Percentiles rank a stretch among this genome's conserved stretches.
These are phyloP conservation scores for Phyto melanocephala DNA, from an alignment of 2,888 invertebrate genomes.

Conservation along the genomic window DNA sequence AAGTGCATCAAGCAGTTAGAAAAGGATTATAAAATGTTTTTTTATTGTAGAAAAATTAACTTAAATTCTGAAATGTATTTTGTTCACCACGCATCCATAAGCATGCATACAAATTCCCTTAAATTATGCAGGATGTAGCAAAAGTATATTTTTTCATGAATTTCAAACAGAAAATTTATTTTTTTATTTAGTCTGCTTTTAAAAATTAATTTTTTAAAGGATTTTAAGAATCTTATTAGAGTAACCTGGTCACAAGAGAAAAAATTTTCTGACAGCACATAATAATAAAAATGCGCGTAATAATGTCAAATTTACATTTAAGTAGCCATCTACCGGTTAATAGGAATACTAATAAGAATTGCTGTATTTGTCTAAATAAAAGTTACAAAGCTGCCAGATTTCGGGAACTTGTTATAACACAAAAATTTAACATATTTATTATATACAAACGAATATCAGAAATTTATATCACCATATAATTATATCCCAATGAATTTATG, in stretches of 20 bases:
- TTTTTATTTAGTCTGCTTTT: too few relatives aligned
- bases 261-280: neutral
- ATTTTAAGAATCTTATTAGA: neutral
- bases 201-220: neutral
- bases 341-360: neutral
- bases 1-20: too few relatives aligned
- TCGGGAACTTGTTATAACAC: too few relatives aligned
- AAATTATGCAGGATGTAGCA: neutral
- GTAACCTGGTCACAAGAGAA: neutral
- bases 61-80: neutral
- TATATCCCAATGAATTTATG: too few relatives aligned
- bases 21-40: too few relatives aligned
- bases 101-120: neutral
- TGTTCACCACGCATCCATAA: neutral
- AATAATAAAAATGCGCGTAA: conserved; percentile 27
- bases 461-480: too few relatives aligned
- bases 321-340: neutral
- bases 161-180: neutral
- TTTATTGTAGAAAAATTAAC: neutral
- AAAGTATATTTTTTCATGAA: neutral
- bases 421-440: too few relatives aligned
- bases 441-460: too few relatives aligned
- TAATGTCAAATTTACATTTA: neutral
- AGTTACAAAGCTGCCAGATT: too few relatives aligned
- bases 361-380: neutral